A percentile compares a stretch with the other conserved stretches of the same genome.
Conservation (phyloP, 1,140 invertebrate genomes). For the Zaprionus capensis region DNA sequence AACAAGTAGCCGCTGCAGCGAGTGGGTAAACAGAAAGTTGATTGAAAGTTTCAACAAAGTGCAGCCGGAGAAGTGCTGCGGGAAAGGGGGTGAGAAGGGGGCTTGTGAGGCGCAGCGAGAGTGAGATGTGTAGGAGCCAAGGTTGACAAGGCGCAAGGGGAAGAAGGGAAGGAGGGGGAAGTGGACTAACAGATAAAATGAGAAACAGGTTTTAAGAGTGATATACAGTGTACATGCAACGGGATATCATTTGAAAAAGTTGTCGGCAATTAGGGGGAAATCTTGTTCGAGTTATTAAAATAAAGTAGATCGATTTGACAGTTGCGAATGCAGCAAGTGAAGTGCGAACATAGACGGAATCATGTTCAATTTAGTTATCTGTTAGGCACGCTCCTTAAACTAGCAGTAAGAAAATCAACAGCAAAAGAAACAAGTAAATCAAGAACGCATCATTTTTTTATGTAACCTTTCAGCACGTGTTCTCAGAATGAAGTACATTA, state of each 20-base stretch:
- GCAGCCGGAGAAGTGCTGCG: conserved; percentile 61
- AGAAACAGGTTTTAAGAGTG: conserved; percentile 32
- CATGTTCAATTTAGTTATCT: neutral
- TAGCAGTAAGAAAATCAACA: too few relatives aligned
- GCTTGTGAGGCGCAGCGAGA: conserved; percentile 28
- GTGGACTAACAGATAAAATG: conserved; percentile 36
- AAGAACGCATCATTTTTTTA: too few relatives aligned
- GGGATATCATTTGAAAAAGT: conserved; percentile 4
- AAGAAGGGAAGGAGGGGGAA: neutral
- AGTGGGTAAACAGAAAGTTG: conserved; percentile 75
- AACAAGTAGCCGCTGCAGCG: conserved; percentile 58
- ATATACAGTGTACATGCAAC: conserved; percentile 4
- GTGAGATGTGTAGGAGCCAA: conserved; percentile 28
- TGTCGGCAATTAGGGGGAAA: conserved; percentile 18
- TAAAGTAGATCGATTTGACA: conserved; percentile 4
- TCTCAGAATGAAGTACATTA: too few relatives aligned
- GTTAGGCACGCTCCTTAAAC: too few relatives aligned
- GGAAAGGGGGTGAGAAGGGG: neutral
- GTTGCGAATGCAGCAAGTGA: neutral
- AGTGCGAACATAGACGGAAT: neutral
- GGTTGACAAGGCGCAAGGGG: conserved; percentile 6
- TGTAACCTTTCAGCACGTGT: too few relatives aligned
- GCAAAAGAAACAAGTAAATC: too few relatives aligned
- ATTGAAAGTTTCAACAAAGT: conserved; percentile 71
- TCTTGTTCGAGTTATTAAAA: conserved; percentile 12